A percentile compares a stretch with the other conserved stretches of the same genome.
These are phyloP conservation scores for Phallusia fumigata DNA, from an alignment of 23 tunicate genomes.

Conservation along the genomic window DNA sequence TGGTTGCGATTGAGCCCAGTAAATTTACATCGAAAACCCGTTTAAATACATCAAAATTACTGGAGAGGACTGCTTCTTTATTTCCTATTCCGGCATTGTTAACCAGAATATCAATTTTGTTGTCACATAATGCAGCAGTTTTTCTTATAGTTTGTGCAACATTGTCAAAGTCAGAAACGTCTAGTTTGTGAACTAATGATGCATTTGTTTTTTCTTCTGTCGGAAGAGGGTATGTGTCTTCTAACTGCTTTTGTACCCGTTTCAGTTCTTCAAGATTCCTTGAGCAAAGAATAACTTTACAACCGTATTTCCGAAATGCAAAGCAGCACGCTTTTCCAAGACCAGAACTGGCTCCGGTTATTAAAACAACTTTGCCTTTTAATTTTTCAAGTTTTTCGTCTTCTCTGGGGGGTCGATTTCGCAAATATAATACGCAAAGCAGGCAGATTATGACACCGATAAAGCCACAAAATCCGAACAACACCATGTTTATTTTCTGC, in stretches of 20 bases:
- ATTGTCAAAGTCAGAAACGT: constrained; percentile 26
- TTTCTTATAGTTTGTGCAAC: constrained; percentile 17
- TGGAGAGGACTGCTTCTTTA: constrained; percentile 36
- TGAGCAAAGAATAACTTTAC: constrained; percentile 50
- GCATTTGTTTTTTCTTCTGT: not conserved
- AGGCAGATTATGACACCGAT: too few relatives aligned
- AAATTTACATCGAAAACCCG: constrained; percentile 54
- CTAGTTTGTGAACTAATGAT: constrained; percentile 26
- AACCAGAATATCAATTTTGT: constrained; percentile 45
- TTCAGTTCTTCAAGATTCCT: constrained; percentile 40
- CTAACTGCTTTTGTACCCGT: constrained; percentile 37
- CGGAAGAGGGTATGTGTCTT: not conserved
- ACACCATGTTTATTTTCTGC: too few relatives aligned
- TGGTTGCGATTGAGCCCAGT: constrained; percentile 62
- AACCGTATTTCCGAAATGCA: constrained; percentile 34
- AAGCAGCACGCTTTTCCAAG: constrained; percentile 53
- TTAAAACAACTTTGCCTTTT: constrained; percentile 46
- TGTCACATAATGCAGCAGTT: constrained; percentile 7
- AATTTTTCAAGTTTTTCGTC: not conserved
- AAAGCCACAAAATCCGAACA: too few relatives aligned
- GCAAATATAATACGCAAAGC: not conserved
- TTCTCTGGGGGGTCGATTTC: not conserved
- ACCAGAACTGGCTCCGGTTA: constrained; percentile 84
- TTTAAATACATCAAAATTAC: constrained; percentile 39
- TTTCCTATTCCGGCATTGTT: constrained; percentile 69